A percentile compares a stretch with the other conserved stretches of the same genome.
Conservation (phyloP, 2,113 vertebrate genomes). For the Chrysemys picta region DNA sequence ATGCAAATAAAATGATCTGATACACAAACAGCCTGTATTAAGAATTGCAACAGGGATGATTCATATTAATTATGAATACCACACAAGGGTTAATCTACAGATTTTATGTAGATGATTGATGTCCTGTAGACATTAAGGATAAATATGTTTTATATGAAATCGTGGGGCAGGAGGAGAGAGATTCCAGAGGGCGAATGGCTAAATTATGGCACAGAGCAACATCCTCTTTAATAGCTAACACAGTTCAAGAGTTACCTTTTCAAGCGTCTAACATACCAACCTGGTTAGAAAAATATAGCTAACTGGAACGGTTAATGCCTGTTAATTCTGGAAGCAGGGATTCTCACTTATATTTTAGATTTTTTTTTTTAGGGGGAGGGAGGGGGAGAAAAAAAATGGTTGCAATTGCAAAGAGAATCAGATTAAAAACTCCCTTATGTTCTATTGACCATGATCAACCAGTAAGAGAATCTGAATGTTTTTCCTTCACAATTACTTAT, state of each 20-base stretch:
- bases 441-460: background rate
- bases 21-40: background rate
- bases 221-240: background rate
- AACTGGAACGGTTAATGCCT: background rate
- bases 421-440: background rate
- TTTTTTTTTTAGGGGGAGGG: background rate
- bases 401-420: rapidly evolving
- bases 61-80: background rate
- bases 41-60: background rate
- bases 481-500: background rate
- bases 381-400: background rate
- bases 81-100: background rate
- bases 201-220: background rate
- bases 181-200: background rate
- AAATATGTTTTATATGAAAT: background rate
- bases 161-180: background rate
- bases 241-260: background rate
- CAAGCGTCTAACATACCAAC: background rate
- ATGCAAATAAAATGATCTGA: background rate
- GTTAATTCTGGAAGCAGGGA: background rate
- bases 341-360: background rate
- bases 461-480: background rate
- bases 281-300: background rate
- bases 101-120: background rate
- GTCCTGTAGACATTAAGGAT: rapidly evolving